Evolutionary conservation across 2,113 vertebrate genomes (phyloP).

Genomic region (Piliocolobus tephrosceles): DNA sequence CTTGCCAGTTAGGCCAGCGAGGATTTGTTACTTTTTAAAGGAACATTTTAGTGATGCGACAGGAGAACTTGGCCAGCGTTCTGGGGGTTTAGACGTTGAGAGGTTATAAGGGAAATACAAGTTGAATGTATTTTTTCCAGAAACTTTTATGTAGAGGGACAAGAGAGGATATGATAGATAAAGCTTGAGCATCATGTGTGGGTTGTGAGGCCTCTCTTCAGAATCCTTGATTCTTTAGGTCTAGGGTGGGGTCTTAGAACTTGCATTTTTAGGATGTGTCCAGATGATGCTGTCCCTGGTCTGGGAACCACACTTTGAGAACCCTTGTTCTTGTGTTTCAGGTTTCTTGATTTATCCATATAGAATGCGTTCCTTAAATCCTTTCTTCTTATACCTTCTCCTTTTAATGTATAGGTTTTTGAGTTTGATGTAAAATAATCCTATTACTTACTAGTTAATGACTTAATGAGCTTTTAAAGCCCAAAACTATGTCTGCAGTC

Average conservation of each 20-base stretch:
- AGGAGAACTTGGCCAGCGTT: not conserved
- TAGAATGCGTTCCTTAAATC: not conserved
- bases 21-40: not conserved
- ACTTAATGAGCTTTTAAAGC: not conserved
- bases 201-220: not conserved
- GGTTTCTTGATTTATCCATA: not conserved
- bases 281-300: not conserved
- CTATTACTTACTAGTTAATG: not conserved
- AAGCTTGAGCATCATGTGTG: not conserved
- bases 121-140: not conserved
- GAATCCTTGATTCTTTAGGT: not conserved
- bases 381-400: not conserved
- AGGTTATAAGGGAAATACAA: not conserved
- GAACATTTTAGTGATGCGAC: not conserved
- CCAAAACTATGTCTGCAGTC: not conserved
- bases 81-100: not conserved
- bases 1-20: not conserved
- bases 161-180: not conserved
- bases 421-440: not conserved
- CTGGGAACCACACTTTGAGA: not conserved
- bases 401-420: not conserved
- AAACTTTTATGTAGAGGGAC: not conserved
- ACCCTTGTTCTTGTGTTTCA: not conserved
- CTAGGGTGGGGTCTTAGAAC: not conserved
- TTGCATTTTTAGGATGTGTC: not conserved